phyloP scores from a whole-genome alignment of 1,140 invertebrate genomes.

The Mercenaria mercenaria region DNA sequence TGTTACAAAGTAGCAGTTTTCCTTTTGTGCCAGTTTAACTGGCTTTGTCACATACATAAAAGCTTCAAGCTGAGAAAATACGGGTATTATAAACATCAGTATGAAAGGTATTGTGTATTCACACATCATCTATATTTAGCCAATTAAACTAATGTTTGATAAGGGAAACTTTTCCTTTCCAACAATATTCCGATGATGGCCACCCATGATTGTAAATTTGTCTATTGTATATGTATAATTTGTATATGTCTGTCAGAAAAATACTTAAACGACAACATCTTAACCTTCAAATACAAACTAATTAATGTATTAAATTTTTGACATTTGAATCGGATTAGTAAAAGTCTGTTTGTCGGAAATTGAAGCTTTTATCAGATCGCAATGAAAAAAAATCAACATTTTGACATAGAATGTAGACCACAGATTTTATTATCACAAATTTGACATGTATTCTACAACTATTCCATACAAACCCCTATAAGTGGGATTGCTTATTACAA shows the following conservation, averaged over 20 bases:
- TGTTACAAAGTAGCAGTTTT: constrained; percentile 45
- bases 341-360: background rate
- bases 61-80: constrained; percentile 49
- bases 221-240: background rate
- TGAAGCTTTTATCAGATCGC: constrained; percentile 9
- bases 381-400: constrained; percentile 12
- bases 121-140: constrained; percentile 8
- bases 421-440: background rate
- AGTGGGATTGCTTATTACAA: constrained; percentile 13
- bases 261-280: background rate
- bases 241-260: background rate
- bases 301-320: constrained; percentile 51
- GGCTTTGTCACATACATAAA: background rate
- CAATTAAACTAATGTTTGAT: background rate
- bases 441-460: background rate
- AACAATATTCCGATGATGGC: background rate
- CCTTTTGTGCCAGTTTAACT: background rate
- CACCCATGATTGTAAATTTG: background rate
- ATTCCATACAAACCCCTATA: background rate
- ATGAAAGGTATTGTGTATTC: background rate
- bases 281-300: background rate
- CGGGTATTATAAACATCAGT: background rate
- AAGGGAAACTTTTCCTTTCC: background rate
- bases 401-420: constrained; percentile 1
- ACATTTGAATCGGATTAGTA: constrained; percentile 43